Evolutionary conservation across 2,888 invertebrate genomes (phyloP).

Genomic region (Drosophila longiperda): DNA sequence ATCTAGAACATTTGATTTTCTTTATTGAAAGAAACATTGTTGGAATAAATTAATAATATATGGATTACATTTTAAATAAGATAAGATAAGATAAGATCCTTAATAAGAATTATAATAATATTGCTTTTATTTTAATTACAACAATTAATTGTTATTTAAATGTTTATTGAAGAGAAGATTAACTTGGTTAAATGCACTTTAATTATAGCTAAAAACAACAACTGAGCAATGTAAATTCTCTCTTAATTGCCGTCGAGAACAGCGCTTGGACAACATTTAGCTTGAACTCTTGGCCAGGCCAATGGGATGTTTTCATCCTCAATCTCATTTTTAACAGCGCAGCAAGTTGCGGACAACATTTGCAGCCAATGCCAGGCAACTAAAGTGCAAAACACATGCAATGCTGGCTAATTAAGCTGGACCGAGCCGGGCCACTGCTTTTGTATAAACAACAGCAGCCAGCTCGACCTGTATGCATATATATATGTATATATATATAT

Average conservation of each 20-base stretch:
- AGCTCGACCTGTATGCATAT: slow-evolving; percentile 11
- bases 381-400: slow-evolving; percentile 75
- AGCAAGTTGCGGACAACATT: slow-evolving; percentile 59
- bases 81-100: neutral
- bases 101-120: neutral
- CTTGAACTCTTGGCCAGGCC: slow-evolving; percentile 38
- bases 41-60: neutral
- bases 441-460: slow-evolving; percentile 42
- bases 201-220: slow-evolving; percentile 35
- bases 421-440: slow-evolving; percentile 60
- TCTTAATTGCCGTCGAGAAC: slow-evolving; percentile 51
- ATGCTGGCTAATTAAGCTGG: slow-evolving; percentile 74
- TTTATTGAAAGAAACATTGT: neutral
- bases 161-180: slow-evolving; percentile 15
- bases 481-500: neutral
- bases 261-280: slow-evolving; percentile 33
- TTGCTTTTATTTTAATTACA: neutral
- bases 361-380: slow-evolving; percentile 33
- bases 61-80: neutral
- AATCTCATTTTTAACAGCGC: slow-evolving; percentile 27
- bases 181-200: slow-evolving; percentile 34
- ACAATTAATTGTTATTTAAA: neutral
- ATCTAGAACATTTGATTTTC: slow-evolving; percentile 13
- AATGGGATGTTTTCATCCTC: slow-evolving; percentile 43
- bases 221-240: slow-evolving; percentile 33